phyloP scores from a whole-genome alignment of 1,140 invertebrate species.

The Aradophagus sp. region DNA sequence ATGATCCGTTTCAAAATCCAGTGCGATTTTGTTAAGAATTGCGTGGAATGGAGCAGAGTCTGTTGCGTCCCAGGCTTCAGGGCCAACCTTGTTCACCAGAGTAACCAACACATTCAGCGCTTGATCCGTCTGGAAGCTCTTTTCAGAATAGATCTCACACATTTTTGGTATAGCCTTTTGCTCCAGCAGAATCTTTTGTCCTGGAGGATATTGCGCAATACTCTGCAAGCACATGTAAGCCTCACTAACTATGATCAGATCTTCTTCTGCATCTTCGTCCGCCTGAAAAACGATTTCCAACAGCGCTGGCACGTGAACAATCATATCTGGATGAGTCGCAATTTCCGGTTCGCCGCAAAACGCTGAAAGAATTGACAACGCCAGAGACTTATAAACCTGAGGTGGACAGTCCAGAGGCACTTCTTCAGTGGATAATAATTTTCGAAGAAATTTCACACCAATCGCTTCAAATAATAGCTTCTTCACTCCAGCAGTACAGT shows the following conservation, averaged over 20 bases:
- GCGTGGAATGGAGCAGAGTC: slow-evolving; percentile 84
- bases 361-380: slow-evolving; percentile 86
- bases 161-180: slow-evolving; percentile 86
- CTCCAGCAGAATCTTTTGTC: slow-evolving; percentile 84
- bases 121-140: slow-evolving; percentile 90
- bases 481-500: slow-evolving; percentile 82
- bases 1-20: slow-evolving; percentile 91
- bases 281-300: slow-evolving; percentile 86
- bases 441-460: slow-evolving; percentile 87
- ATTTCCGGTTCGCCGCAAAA: slow-evolving; percentile 88
- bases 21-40: slow-evolving; percentile 87
- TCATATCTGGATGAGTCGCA: slow-evolving; percentile 86
- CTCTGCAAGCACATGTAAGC: slow-evolving; percentile 88
- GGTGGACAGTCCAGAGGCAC: slow-evolving; percentile 89
- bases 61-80: slow-evolving; percentile 82
- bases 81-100: slow-evolving; percentile 81
- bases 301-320: slow-evolving; percentile 86
- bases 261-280: slow-evolving; percentile 87
- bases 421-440: slow-evolving; percentile 83
- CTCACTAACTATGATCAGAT: slow-evolving; percentile 91
- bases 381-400: slow-evolving; percentile 91
- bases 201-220: slow-evolving; percentile 83
- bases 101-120: slow-evolving; percentile 86
- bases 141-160: slow-evolving; percentile 88
- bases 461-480: slow-evolving; percentile 91